Evolutionary conservation across 2,113 vertebrate genomes (phyloP).

Genomic region (Bubo bubo): DNA sequence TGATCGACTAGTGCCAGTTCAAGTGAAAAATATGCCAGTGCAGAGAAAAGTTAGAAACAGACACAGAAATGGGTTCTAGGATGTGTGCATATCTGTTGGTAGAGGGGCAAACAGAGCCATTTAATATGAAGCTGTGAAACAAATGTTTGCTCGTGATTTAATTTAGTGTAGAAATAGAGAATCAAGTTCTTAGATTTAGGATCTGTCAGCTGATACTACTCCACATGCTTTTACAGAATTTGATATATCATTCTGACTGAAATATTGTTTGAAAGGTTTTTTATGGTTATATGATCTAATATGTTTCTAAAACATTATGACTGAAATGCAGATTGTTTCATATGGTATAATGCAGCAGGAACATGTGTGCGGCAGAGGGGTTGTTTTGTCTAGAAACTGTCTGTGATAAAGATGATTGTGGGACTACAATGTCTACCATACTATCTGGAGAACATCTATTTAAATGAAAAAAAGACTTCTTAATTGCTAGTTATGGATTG

Average conservation of each 20-base stretch:
- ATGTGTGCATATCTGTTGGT: neutral
- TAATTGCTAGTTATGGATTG: neutral
- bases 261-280: neutral
- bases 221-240: neutral
- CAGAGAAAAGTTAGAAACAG: slow-evolving; percentile 41
- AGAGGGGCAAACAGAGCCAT: neutral
- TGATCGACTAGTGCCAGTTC: slow-evolving; percentile 73
- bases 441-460: neutral
- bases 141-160: neutral
- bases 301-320: neutral
- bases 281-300: neutral
- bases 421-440: neutral
- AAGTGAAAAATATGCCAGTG: slow-evolving; percentile 30
- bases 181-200: neutral
- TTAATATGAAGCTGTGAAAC: neutral
- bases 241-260: neutral
- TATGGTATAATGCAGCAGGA: neutral
- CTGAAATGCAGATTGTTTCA: neutral
- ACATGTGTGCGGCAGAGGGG: neutral
- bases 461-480: neutral
- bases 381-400: neutral
- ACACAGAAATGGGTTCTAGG: neutral
- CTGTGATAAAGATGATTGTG: neutral
- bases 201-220: neutral
- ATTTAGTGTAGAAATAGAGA: neutral